A percentile compares a stretch with the other conserved stretches of the same genome.
Evolutionary conservation across 1,140 invertebrate species (phyloP).

Genomic region (Macrobrachium rosenbergii): DNA sequence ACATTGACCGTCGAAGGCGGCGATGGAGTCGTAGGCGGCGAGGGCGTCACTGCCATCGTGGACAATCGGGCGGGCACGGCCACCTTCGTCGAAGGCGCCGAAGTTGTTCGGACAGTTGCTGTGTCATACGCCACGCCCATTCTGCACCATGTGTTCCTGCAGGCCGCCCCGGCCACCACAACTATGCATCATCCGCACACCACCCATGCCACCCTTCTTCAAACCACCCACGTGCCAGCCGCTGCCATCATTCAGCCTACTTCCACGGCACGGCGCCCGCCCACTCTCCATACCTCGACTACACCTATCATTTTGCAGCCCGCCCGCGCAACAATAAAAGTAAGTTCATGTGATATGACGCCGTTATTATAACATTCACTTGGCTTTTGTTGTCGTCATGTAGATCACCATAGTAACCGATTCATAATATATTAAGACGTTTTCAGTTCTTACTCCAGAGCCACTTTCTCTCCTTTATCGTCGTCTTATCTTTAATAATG

Average conservation of each 20-base stretch:
- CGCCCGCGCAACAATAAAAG: not conserved
- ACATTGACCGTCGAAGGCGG: conserved; percentile 46
- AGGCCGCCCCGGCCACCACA: conserved; percentile 36
- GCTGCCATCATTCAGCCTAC: not conserved
- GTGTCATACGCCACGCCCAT: conserved; percentile 66
- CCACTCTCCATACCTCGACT: not conserved
- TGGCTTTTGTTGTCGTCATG: not conserved
- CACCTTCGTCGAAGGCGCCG: conserved; percentile 61
- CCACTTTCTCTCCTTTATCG: not conserved
- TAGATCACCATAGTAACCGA: not conserved
- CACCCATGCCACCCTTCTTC: not conserved
- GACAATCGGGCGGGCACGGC: conserved; percentile 57
- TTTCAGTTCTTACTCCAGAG: not conserved
- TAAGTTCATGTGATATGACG: conserved; percentile 4
- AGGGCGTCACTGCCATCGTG: conserved; percentile 58
- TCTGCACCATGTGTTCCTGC: conserved; percentile 63
- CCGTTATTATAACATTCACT: not conserved
- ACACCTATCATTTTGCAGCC: conserved; percentile 40
- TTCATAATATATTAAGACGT: too few species aligned
- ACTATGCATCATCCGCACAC: not conserved
- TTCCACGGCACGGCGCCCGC: not conserved
- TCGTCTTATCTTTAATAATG: not conserved
- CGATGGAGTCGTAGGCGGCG: conserved; percentile 8
- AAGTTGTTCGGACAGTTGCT: conserved; percentile 60
- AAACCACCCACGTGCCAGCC: not conserved